Evolutionary conservation across 1,140 invertebrate species (phyloP), one percentile per base, ranked within the genome.

Genomic region (Saxidomus purpurata): DNA sequence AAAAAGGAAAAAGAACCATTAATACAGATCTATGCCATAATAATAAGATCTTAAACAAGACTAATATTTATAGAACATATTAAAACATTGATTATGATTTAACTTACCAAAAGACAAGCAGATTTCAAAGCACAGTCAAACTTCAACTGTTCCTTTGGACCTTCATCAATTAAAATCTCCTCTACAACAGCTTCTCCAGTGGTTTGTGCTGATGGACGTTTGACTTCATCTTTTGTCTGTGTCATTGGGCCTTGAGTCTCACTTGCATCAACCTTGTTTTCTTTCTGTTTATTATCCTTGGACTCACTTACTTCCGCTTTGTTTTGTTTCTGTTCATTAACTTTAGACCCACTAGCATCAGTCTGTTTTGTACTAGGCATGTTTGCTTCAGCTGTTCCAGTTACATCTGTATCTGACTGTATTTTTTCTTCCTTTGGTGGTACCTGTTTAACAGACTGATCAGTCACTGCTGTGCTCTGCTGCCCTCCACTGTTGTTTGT

Each of bases 101-200:
- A 55, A 13, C 69, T 77, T 38, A 92, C 83, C 43, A 94, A 82
- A 25, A 86, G 74, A 85, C 93, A 94, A 17, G 91, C 82, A 38
- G 89, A 89, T 67, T 90, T 84, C 0, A 94, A n/a, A 11, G 91
- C 89, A 87, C 89, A 90, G 89, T 94, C 92, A 92, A 94, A 94
- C 31, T 90, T 63, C 55, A 90, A 61, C 89, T 94, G 93, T 28
- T 90, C 91, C 81, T 92, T 88, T 36, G 90, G 87, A 28, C 91
- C 92, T 59, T 87, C 69, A 38, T 85, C 71, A 2, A 89, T 83
- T 34, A 84, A n/a, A 0, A 55, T 80, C 36, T 90, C 90, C 4
- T 91, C 85, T 59, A 82, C 79, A 25, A 52, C 31, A 71, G n/a
- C 22, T 38, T 77, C 86, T 31, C 22, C 47, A 17, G 17, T 31